Conservation (phyloP, 1,140 invertebrate species). For the Trichonephila clavipes region DNA sequence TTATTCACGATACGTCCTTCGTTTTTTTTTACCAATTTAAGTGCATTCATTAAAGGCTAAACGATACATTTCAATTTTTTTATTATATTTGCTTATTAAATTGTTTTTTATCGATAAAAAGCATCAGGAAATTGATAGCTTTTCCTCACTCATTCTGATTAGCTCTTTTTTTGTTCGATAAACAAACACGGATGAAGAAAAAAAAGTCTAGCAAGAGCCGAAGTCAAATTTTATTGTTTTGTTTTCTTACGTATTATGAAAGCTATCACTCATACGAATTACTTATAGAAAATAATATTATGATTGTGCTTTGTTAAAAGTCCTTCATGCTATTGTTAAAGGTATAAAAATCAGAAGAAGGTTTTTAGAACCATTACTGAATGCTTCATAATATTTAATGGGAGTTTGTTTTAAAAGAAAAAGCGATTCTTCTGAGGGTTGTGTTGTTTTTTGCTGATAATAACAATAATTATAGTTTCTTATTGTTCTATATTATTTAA, state of each 20-base stretch:
- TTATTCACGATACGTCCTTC: slow-evolving; percentile 1
- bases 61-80: not conserved
- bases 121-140: not conserved
- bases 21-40: not conserved
- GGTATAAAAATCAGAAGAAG: not conserved
- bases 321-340: not conserved
- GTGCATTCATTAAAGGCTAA: not conserved
- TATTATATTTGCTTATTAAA: not conserved
- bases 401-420: not conserved
- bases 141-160: not conserved
- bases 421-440: not conserved
- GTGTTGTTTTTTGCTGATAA: not conserved
- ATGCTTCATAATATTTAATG: not conserved
- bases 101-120: not conserved
- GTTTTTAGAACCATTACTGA: not conserved
- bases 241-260: not conserved
- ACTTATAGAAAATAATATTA: not conserved
- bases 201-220: not conserved
- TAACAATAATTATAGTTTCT: not conserved
- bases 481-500: not conserved
- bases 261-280: not conserved
- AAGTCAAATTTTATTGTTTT: not conserved
- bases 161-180: not conserved
- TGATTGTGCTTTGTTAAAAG: not conserved
- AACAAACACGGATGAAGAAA: not conserved